A percentile compares a stretch with the other conserved stretches of the same genome.
These are phyloP conservation scores for Plectus sambesii DNA, from an alignment of 1,140 invertebrate genomes.

Conservation along the genomic window DNA sequence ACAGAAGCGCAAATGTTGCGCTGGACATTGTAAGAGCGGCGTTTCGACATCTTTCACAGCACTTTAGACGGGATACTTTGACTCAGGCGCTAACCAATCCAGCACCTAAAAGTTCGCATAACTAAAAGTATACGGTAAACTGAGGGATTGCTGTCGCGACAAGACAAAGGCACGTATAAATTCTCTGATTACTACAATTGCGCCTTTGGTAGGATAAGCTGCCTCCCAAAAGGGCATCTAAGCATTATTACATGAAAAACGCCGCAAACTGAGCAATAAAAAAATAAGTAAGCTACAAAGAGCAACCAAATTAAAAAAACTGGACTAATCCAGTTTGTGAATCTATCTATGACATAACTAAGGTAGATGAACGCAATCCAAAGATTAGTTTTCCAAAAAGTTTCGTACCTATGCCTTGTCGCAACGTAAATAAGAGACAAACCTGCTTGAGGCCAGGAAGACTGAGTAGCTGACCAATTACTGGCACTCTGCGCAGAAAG, in stretches of 20 bases:
- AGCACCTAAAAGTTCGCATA: slow-evolving; percentile 32
- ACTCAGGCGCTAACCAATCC: slow-evolving; percentile 39
- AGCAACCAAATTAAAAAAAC: not conserved
- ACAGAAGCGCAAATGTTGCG: no score
- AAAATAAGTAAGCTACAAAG: slow-evolving; percentile 14
- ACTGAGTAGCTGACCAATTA: slow-evolving; percentile 54
- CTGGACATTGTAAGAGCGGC: no score
- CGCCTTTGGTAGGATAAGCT: slow-evolving; percentile 1
- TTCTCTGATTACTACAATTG: slow-evolving; percentile 8
- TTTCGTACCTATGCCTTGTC: slow-evolving; percentile 4
- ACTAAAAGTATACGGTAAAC: no score
- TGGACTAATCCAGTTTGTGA: not conserved
- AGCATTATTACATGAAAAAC: slow-evolving; percentile 8
- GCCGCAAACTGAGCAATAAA: no score
- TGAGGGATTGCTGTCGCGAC: no score
- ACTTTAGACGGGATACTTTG: slow-evolving; percentile 42
- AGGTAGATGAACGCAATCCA: slow-evolving; percentile 1
- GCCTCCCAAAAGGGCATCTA: slow-evolving; percentile 8
- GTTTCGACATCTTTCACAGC: no score
- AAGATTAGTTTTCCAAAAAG: slow-evolving; percentile 10
- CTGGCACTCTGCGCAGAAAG: slow-evolving; percentile 56
- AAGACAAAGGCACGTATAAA: no score
- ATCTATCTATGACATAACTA: slow-evolving; percentile 1
- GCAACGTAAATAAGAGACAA: slow-evolving; percentile 21
- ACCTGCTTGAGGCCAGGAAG: slow-evolving; percentile 56